phyloP scores from a whole-genome alignment of 1,140 invertebrate genomes.

The Euwallacea fornicatus region DNA sequence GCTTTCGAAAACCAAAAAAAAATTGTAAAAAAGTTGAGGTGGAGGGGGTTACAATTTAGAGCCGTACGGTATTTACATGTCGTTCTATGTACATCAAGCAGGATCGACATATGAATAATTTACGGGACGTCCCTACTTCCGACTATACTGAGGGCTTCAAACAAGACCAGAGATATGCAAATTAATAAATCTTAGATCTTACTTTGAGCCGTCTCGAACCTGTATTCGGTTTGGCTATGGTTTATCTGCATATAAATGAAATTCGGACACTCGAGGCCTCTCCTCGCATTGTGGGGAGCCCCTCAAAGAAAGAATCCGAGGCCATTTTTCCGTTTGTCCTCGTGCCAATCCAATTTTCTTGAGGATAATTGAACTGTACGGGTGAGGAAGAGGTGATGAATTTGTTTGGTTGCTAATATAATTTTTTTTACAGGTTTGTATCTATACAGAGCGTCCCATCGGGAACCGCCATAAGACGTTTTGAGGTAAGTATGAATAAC shows the following conservation, averaged over 20 bases:
- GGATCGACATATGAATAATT: slow-evolving; percentile 50
- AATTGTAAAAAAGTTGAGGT: no score
- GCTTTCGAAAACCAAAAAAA: no score
- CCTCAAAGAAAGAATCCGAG: slow-evolving; percentile 12
- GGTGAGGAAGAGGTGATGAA: no score
- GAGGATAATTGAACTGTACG: slow-evolving; percentile 1
- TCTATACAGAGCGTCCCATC: no score
- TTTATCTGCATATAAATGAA: slow-evolving; percentile 49
- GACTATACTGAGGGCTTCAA: slow-evolving; percentile 40
- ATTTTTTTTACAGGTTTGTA: no score
- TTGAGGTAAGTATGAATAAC: no score
- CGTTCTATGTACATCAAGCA: slow-evolving; percentile 15
- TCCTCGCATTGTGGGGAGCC: slow-evolving; percentile 29
- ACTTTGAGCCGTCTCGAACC: slow-evolving; percentile 47
- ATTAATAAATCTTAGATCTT: slow-evolving; percentile 52
- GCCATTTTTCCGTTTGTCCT: slow-evolving; percentile 5
- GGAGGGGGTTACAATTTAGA: no score
- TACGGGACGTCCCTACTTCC: slow-evolving; percentile 40
- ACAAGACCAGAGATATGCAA: slow-evolving; percentile 47
- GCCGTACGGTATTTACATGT: no score
- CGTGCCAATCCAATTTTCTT: neutral
- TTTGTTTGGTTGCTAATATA: no score
- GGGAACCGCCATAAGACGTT: no score
- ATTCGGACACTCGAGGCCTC: slow-evolving; percentile 40
- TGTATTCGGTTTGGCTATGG: slow-evolving; percentile 34